A percentile compares a stretch with the other conserved stretches of the same genome.
These are phyloP conservation scores for Tragelaphus oryx DNA, from an alignment of 2,797 vertebrate species.

Conservation along the genomic window DNA sequence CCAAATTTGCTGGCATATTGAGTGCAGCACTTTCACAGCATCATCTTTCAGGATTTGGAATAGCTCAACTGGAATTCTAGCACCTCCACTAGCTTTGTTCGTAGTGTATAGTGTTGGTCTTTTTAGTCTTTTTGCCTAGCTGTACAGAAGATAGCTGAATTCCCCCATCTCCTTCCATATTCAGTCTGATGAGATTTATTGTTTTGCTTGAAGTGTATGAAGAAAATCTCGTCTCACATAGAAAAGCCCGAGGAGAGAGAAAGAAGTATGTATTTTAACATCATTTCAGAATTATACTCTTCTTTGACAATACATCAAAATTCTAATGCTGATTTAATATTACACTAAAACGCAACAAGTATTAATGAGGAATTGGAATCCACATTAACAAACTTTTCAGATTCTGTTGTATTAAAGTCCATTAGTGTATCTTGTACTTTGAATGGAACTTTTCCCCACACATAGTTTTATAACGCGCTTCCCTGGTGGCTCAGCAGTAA, in stretches of 20 bases:
- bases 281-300: slow-evolving; percentile 24
- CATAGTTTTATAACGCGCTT: neutral
- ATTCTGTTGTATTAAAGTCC: neutral
- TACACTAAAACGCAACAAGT: slow-evolving; percentile 30
- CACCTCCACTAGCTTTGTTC: too few species aligned
- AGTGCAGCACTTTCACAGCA: too few species aligned
- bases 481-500: neutral
- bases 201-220: neutral
- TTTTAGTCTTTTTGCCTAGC: neutral
- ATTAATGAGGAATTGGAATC: neutral
- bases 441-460: neutral
- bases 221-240: neutral
- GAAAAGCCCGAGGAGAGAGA: neutral
- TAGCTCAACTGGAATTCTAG: too few species aligned
- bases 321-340: neutral
- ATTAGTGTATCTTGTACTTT: neutral
- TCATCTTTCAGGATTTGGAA: too few species aligned
- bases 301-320: slow-evolving; percentile 7
- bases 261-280: neutral
- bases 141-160: neutral
- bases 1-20: too few species aligned
- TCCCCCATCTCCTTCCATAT: neutral
- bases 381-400: neutral
- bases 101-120: neutral
- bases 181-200: neutral